Evolutionary conservation across 2,888 invertebrate genomes (phyloP), one percentile per base, ranked within the genome.

Genomic region (Octodonta nipae): DNA sequence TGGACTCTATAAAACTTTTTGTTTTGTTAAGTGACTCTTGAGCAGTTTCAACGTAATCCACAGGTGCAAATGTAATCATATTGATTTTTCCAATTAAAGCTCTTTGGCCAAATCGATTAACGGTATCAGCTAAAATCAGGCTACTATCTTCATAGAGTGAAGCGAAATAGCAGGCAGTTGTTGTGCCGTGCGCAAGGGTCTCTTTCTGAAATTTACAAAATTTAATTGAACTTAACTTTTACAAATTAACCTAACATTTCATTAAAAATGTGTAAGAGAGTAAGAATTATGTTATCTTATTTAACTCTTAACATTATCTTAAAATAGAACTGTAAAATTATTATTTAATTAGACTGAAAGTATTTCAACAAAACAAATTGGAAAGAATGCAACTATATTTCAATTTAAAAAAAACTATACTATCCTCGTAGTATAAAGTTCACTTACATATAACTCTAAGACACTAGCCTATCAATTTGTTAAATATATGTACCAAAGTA

Each of bases 81-180:
- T 79, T 82, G 4, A 89, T 78, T 72, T 91, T 91, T 0, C 91
- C 91, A 17, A 91, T 68, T 3, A 86, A 67, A 1, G 86, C 88
- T 42, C 91, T 70, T 60, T 92, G 91, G 1, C 80, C 79, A 42
- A 71, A 59, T 36, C 66, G 62, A 1, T 71, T 60, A 2, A 69
- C 76, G 51, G 76, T 71, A 38, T 78, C 70, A 1, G 76, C 86
- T 14, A 92, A 65, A 41, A 76, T 66, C 30, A 79, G 41, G 7
- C 78, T 76, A 3, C 84, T 77, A 20, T 79, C 68, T 13, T 69
- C 54, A 54, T 83, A 78, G 7, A 88, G 69, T 0, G 88, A 81
- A 3, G 79, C 87, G 61, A 81, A 91, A 55, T 91, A 92, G 41
- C 80, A 79, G 0, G 88, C 88, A 16, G 88, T 83, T 4, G 92